A percentile compares a stretch with the other conserved stretches of the same genome.
Evolutionary conservation across 2,797 vertebrate species (phyloP).

Genomic region (Syncerus caffer): DNA sequence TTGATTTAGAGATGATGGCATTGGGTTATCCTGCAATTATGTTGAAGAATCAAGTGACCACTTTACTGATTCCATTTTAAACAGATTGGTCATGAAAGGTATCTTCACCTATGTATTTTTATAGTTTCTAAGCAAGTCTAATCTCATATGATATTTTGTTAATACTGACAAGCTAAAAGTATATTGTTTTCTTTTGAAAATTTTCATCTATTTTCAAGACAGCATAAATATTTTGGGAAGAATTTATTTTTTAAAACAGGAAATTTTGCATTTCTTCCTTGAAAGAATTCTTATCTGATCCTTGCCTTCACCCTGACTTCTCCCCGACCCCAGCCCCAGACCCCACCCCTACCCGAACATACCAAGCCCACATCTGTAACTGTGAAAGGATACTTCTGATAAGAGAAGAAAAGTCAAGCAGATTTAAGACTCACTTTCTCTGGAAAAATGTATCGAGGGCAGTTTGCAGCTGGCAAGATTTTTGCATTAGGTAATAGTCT

Average conservation of each 20-base stretch:
- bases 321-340: background rate
- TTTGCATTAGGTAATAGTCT: conserved; percentile 81
- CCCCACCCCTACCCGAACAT: background rate
- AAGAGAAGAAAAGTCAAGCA: conserved; percentile 80
- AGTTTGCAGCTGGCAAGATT: conserved; percentile 86
- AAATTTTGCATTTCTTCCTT: conserved; percentile 59
- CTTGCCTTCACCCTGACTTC: background rate
- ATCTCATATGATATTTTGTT: conserved; percentile 61
- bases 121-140: conserved; percentile 71
- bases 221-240: conserved; percentile 43
- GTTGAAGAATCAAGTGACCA: conserved; percentile 73
- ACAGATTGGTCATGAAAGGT: conserved; percentile 70
- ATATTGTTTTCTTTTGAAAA: conserved; percentile 65
- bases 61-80: conserved; percentile 75
- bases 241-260: conserved; percentile 48
- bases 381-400: conserved; percentile 71
- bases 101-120: conserved; percentile 74
- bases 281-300: conserved; percentile 29
- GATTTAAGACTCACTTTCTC: conserved; percentile 72
- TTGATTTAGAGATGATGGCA: conserved; percentile 55
- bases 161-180: conserved; percentile 58
- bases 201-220: conserved; percentile 83
- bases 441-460: conserved; percentile 79
- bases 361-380: conserved; percentile 59
- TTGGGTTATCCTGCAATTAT: conserved; percentile 61